Percentiles rank a stretch among this genome's conserved stretches.
phyloP scores from a whole-genome alignment of 2,888 invertebrate genomes.

The Esperia sulphurella region DNA sequence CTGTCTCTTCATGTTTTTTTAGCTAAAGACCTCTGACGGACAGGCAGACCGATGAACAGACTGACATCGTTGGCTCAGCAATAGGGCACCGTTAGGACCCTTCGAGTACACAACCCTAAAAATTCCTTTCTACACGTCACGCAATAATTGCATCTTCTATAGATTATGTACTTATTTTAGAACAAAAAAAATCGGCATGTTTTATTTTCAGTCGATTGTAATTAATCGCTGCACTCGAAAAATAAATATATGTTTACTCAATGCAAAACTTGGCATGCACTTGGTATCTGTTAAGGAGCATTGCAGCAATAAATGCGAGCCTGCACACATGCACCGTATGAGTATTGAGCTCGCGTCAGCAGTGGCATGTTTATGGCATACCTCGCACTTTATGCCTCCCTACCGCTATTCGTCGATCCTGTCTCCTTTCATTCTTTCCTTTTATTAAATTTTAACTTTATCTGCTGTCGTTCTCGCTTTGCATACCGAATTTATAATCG shows the following conservation, averaged over 20 bases:
- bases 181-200: too few species aligned
- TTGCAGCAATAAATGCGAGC: slow-evolving; percentile 34
- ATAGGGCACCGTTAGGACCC: too few species aligned
- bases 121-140: too few species aligned
- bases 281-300: slow-evolving; percentile 25
- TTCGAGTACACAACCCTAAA: too few species aligned
- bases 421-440: slow-evolving; percentile 37
- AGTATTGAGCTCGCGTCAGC: slow-evolving; percentile 42
- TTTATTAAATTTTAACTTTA: slow-evolving; percentile 42
- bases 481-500: slow-evolving; percentile 27
- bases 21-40: too few species aligned
- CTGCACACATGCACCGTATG: slow-evolving; percentile 30
- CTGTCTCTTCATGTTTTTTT: too few species aligned
- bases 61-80: too few species aligned
- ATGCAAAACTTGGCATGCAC: background rate
- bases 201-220: too few species aligned
- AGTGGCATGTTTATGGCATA: slow-evolving; percentile 53
- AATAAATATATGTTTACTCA: background rate
- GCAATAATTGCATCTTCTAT: too few species aligned
- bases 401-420: slow-evolving; percentile 30
- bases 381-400: slow-evolving; percentile 44
- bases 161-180: too few species aligned
- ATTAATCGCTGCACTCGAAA: background rate
- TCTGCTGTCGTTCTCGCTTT: slow-evolving; percentile 25
- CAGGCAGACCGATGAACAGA: too few species aligned